These are phyloP conservation scores for Lepetodrilus schrolli DNA, from an alignment of 2,888 invertebrate genomes.

Conservation along the genomic window DNA sequence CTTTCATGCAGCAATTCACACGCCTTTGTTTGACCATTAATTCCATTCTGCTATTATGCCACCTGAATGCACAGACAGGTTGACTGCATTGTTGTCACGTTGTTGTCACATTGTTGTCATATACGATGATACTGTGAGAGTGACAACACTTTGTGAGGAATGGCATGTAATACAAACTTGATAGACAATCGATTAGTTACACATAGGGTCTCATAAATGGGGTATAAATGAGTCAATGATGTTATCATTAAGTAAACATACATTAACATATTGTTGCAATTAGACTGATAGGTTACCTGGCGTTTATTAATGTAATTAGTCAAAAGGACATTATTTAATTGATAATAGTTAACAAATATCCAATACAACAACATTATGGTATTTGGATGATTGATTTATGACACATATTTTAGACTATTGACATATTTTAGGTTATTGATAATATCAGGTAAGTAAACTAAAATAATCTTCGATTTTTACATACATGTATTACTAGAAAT, in stretches of 20 bases:
- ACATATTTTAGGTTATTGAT: too few relatives aligned
- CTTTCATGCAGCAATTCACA: conserved; percentile 25
- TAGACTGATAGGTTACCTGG: neutral
- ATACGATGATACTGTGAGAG: neutral
- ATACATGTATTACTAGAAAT: too few relatives aligned
- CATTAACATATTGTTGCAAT: too few relatives aligned
- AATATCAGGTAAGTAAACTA: too few relatives aligned
- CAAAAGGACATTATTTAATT: neutral
- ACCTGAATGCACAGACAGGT: conserved; percentile 1
- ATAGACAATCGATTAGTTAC: neutral
- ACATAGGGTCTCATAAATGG: conserved; percentile 3
- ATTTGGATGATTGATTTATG: neutral
- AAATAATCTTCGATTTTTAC: too few relatives aligned
- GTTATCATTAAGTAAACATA: too few relatives aligned
- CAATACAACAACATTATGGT: neutral
- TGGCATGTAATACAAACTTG: neutral
- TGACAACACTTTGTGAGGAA: neutral
- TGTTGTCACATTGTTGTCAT: neutral
- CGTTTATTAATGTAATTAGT: neutral
- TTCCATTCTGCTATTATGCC: neutral
- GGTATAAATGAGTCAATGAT: neutral
- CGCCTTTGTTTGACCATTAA: conserved; percentile 23
- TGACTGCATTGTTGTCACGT: conserved; percentile 4
- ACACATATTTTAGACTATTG: too few relatives aligned
- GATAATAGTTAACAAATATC: neutral